Base-by-base conservation (phyloP, 2,797 vertebrate species). In the Arnoldichthys spilopterus region DNA sequence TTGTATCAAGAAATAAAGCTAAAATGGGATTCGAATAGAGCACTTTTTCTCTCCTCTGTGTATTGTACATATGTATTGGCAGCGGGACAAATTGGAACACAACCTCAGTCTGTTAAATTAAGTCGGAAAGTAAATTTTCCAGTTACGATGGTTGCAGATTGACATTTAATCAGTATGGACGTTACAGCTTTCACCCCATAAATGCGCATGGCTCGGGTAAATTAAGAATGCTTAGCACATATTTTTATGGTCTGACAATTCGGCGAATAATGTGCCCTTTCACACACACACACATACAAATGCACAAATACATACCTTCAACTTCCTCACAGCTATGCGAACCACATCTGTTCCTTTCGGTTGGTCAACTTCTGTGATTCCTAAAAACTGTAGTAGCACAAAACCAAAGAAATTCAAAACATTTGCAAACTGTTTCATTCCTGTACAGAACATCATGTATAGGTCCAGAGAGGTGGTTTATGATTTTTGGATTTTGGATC, bases 261-360 rank as follows among this genome's bases (percentile, higher is more conserved):
- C 58, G n/a, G 37, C 18, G n/a, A 30, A 54, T 37, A n/a, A 53
- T 71, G 45, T 6, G 11, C n/a, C 1, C 20, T n/a, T 34, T 2
- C 24, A n/a, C 43, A 16, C 43, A 22, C 37, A 13, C 63, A 24
- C 18, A 22, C 22, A 15, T 34, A 64, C 67, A 71, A 34, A 59
- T 37, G 66, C 58, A 30, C n/a, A 26, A 16, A 37, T 62, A 22
- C 85, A 75, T 93, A 96, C 95, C 95, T 96, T 96, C 47, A 96
- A 88, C 80, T 96, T 96, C 77, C 95, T 91, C 37, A 96, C 95
- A 75, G 95, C 95, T 76, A 95, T 93, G 85, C 92, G 93, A 69
- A 96, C 95, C 69, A 96, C 91, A 87, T 96, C 95, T 4, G 95
- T 96, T 79, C 95, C 95, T 91, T 96, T 96, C 13, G 95, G 95